phyloP scores from a whole-genome alignment of 2,888 invertebrate genomes.

The Abrostola tripartita region DNA sequence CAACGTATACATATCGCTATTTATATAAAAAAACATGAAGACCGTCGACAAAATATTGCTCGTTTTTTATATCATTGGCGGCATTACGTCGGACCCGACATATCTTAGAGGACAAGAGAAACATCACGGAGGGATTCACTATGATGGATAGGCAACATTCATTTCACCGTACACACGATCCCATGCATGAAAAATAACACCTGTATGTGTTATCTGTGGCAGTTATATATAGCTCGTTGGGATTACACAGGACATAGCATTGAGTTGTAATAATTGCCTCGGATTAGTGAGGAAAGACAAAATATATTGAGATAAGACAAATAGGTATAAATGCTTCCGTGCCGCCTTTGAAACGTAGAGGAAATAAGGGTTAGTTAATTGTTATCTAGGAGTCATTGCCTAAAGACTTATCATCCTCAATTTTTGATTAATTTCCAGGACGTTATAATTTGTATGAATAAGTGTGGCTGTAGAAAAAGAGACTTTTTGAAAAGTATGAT shows the following conservation, averaged over 20 bases:
- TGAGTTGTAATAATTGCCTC: conserved; percentile 31
- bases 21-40: not conserved
- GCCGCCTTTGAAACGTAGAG: too few relatives aligned
- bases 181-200: conserved; percentile 50
- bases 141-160: conserved; percentile 51
- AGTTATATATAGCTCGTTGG: conserved; percentile 28
- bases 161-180: conserved; percentile 29
- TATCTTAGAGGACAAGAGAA: conserved; percentile 15
- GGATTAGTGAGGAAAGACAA: conserved; percentile 14
- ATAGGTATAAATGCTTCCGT: not conserved
- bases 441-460: too few relatives aligned
- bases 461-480: too few relatives aligned
- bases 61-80: not conserved
- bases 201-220: conserved; percentile 32
- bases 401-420: too few relatives aligned
- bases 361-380: too few relatives aligned
- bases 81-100: conserved; percentile 8
- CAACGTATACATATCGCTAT: not conserved
- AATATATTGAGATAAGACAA: conserved; percentile 12
- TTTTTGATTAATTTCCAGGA: too few relatives aligned
- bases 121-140: conserved; percentile 16
- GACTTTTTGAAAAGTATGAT: too few relatives aligned
- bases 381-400: too few relatives aligned
- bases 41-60: not conserved
- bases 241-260: conserved; percentile 23